Conservation (phyloP, 2,888 invertebrate species). For the Microctonus brassicae region DNA sequence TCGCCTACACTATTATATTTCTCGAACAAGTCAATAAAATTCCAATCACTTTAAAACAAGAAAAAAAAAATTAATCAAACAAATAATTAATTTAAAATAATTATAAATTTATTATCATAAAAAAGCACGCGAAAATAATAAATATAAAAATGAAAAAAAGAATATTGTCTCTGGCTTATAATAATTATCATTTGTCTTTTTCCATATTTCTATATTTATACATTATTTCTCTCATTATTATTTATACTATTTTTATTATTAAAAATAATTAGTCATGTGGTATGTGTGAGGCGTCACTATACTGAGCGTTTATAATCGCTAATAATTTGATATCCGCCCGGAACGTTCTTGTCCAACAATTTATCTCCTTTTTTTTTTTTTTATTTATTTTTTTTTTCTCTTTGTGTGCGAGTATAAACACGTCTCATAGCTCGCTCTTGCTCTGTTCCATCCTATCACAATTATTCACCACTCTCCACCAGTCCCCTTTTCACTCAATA, state of each 20-base stretch:
- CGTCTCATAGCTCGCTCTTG: no score
- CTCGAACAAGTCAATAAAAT: background rate
- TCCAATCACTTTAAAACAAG: background rate
- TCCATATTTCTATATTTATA: background rate
- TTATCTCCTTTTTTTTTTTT: background rate
- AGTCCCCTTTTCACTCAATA: background rate
- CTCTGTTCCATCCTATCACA: no score
- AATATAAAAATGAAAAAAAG: background rate
- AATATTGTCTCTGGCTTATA: no score
- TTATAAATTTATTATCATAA: no score
- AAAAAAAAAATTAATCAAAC: no score
- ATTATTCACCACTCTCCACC: background rate
- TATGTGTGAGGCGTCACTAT: slow-evolving; percentile 26
- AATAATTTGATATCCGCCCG: slow-evolving; percentile 35
- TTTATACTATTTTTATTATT: slow-evolving; percentile 6
- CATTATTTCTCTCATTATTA: background rate
- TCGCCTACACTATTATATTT: background rate
- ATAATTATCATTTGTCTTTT: no score
- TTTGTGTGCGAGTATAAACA: no score
- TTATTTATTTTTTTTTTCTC: no score
- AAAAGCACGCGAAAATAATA: no score
- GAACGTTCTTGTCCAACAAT: slow-evolving; percentile 28
- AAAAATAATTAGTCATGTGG: slow-evolving; percentile 8
- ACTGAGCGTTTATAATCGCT: slow-evolving; percentile 31
- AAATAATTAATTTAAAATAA: no score